Conservation (phyloP, 1,140 invertebrate species). For the Apis laboriosa region DNA sequence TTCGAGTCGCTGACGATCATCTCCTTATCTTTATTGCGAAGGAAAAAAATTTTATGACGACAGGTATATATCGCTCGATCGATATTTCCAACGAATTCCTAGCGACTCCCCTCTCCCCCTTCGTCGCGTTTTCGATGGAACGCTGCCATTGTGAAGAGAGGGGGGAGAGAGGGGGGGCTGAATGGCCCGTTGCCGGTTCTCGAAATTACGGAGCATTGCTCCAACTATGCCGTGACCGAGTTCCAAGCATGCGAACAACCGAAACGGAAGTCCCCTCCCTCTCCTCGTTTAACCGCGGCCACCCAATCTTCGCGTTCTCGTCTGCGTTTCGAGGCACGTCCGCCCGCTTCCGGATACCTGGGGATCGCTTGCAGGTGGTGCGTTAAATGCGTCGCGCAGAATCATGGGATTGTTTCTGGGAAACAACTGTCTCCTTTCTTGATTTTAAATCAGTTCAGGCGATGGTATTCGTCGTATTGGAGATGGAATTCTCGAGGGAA, state of each 20-base stretch:
- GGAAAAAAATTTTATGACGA: too few relatives aligned
- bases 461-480: too few relatives aligned
- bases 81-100: constrained; percentile 2
- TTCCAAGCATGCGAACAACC: constrained; percentile 1
- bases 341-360: too few relatives aligned
- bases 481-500: too few relatives aligned
- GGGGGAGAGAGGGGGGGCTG: background rate
- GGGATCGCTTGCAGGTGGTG: background rate
- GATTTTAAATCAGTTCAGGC: too few relatives aligned
- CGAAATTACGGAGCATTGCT: constrained; percentile 30
- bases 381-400: background rate
- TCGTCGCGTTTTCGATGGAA: constrained; percentile 25
- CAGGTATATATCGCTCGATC: background rate
- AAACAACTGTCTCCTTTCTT: too few relatives aligned
- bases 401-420: background rate
- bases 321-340: too few relatives aligned
- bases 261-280: constrained; percentile 17
- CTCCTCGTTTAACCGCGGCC: background rate
- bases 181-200: constrained; percentile 23
- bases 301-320: background rate
- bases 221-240: constrained; percentile 29
- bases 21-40: too few relatives aligned
- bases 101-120: background rate
- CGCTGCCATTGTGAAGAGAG: background rate
- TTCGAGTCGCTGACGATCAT: too few relatives aligned